phyloP scores from a whole-genome alignment of 2,113 vertebrate species.

The Ginglymostoma cirratum region DNA sequence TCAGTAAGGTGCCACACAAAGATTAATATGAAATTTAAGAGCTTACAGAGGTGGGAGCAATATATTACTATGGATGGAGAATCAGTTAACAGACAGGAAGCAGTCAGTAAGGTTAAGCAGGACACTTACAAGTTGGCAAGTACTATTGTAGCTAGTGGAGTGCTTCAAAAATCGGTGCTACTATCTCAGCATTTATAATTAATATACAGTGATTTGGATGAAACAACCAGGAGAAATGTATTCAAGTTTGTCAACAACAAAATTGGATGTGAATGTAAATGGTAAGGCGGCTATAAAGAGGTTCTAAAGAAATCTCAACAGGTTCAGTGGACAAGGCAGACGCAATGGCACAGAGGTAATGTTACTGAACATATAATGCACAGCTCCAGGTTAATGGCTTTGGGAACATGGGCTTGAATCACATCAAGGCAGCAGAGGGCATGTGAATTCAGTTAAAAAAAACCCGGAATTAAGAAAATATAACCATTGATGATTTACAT shows the following conservation, averaged over 20 bases:
- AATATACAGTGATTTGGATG: background rate
- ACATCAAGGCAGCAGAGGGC: too few species aligned
- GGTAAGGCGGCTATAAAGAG: background rate
- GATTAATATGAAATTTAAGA: background rate
- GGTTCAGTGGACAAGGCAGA: background rate
- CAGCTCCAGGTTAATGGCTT: too few species aligned
- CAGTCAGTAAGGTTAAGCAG: background rate
- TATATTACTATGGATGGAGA: background rate
- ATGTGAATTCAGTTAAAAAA: too few species aligned
- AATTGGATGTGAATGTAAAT: background rate
- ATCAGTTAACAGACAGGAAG: background rate
- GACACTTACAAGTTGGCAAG: background rate
- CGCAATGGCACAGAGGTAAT: background rate
- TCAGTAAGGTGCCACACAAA: background rate
- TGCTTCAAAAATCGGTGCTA: background rate
- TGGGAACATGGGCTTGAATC: too few species aligned
- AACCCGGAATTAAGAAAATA: too few species aligned
- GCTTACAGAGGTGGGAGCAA: background rate
- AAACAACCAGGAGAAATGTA: background rate
- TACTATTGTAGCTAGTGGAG: background rate
- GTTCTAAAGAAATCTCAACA: background rate
- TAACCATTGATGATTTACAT: too few species aligned
- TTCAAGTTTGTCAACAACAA: background rate
- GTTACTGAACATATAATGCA: too few species aligned
- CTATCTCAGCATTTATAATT: background rate